Conservation (phyloP, 2,797 vertebrate genomes). For the Moxostoma hubbsi region DNA sequence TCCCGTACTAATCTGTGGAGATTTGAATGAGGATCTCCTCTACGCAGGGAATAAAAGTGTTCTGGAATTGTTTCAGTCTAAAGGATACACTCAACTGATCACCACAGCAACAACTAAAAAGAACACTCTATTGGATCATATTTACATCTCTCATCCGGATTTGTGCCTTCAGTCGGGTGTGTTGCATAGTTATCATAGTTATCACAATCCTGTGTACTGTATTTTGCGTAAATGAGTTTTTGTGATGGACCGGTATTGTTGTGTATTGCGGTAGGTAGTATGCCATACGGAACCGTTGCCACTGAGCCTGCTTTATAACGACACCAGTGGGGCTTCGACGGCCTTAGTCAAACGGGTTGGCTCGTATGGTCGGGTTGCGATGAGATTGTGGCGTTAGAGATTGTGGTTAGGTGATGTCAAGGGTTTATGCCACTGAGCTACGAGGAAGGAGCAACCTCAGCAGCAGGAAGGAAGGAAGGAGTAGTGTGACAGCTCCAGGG, state of each 20-base stretch:
- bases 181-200: constrained; percentile 21
- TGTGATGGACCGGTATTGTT: no score
- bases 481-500: no score
- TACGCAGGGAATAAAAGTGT: background rate
- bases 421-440: no score
- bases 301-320: no score
- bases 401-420: no score
- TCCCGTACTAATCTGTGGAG: background rate
- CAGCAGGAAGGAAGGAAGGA: no score
- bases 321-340: no score
- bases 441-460: no score
- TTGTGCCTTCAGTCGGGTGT: constrained; percentile 14
- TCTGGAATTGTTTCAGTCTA: background rate
- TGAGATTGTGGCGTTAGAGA: no score
- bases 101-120: background rate
- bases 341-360: no score
- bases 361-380: no score
- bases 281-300: background rate
- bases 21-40: background rate
- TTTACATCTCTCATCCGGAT: constrained; percentile 3
- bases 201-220: constrained; percentile 7
- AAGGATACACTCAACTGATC: background rate
- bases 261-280: no score
- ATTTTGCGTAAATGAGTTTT: background rate
- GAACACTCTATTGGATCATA: constrained; percentile 5